phyloP scores from a whole-genome alignment of 1,140 invertebrate species.

The Oppia nitens region DNA sequence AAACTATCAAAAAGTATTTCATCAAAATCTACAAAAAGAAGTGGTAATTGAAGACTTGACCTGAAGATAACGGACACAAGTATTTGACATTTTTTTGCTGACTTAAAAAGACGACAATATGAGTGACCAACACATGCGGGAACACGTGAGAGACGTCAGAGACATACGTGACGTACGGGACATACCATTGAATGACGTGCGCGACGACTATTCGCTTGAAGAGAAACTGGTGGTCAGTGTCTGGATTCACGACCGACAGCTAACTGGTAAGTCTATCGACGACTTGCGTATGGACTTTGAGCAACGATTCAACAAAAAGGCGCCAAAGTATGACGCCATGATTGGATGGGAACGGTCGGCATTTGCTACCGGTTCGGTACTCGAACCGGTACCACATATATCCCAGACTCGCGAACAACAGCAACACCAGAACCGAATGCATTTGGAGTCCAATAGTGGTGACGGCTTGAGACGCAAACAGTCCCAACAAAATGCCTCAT shows the following conservation, averaged over 20 bases:
- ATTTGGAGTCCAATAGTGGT: background rate
- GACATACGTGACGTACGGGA: too few species aligned
- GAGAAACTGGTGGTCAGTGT: slow-evolving; percentile 1
- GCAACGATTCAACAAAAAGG: slow-evolving; percentile 5
- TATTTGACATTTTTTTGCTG: too few species aligned
- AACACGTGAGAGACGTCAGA: too few species aligned
- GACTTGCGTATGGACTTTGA: slow-evolving; percentile 7
- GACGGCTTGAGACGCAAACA: background rate
- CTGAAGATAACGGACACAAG: too few species aligned
- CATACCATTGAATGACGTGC: background rate
- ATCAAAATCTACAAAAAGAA: too few species aligned
- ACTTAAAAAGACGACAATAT: too few species aligned
- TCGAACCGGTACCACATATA: background rate
- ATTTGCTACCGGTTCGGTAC: slow-evolving; percentile 7
- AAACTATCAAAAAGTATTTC: too few species aligned
- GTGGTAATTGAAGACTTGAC: too few species aligned
- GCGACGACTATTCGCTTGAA: background rate
- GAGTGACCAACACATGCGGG: too few species aligned
- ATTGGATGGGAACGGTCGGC: slow-evolving; percentile 9
- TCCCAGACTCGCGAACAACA: background rate
- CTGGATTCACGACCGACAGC: slow-evolving; percentile 3
- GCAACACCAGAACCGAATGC: background rate
- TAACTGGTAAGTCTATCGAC: background rate
- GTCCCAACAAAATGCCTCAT: background rate
- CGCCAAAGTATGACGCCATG: slow-evolving; percentile 9